These are phyloP conservation scores for Zosterops borbonicus DNA, from an alignment of 2,113 vertebrate genomes.

Conservation along the genomic window DNA sequence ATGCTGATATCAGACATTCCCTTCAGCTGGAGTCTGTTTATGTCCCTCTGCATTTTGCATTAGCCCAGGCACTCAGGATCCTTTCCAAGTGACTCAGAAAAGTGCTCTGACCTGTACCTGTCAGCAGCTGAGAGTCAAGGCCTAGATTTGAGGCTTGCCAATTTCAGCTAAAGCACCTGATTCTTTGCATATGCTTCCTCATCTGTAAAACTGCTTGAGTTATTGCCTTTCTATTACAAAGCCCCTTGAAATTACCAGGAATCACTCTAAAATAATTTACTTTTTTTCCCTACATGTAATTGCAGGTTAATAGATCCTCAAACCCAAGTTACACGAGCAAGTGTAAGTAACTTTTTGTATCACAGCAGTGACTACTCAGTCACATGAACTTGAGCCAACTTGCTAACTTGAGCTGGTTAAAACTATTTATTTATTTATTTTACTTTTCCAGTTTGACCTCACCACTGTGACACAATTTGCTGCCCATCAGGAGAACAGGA, in stretches of 20 bases:
- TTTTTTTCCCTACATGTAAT: not conserved
- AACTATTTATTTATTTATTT: not conserved
- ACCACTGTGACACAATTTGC: conserved; percentile 88
- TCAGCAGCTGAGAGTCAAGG: not conserved
- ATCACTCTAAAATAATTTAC: not conserved
- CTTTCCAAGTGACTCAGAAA: not conserved
- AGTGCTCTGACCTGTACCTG: fast-evolving
- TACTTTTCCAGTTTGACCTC: conserved; percentile 85
- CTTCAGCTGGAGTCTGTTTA: not conserved
- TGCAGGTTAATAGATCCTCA: conserved; percentile 95
- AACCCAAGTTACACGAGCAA: conserved; percentile 92
- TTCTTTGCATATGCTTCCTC: not conserved
- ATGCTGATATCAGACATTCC: too few relatives aligned
- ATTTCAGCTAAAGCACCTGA: not conserved
- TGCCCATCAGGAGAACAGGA: conserved; percentile 92
- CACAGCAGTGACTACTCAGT: not conserved
- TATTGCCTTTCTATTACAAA: not conserved
- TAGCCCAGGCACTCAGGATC: fast-evolving
- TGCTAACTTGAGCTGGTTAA: not conserved
- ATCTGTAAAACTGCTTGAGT: not conserved
- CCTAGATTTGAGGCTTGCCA: not conserved
- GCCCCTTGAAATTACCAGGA: not conserved
- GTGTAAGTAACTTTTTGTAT: conserved; percentile 79
- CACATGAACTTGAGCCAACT: not conserved
- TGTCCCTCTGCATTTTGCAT: too few relatives aligned